A percentile compares a stretch with the other conserved stretches of the same genome.
Conservation (phyloP, 2,888 invertebrate genomes). For the Loripinus fragilis region DNA sequence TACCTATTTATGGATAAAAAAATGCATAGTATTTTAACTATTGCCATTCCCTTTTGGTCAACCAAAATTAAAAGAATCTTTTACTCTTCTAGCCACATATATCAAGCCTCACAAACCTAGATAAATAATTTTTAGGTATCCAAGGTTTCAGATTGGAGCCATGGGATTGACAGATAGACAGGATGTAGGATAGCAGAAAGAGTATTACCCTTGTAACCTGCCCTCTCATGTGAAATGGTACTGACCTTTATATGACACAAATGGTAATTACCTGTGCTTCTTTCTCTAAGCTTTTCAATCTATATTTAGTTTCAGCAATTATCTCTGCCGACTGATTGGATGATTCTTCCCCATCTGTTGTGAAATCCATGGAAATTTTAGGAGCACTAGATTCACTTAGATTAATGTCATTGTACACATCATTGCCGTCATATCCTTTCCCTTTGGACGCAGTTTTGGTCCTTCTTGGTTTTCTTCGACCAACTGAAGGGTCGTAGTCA, state of each 20-base stretch:
- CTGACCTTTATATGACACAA: background rate
- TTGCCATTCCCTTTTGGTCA: too few relatives aligned
- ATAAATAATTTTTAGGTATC: too few relatives aligned
- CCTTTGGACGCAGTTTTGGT: constrained; percentile 37
- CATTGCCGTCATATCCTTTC: constrained; percentile 55
- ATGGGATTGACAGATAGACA: too few relatives aligned
- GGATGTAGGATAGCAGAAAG: too few relatives aligned
- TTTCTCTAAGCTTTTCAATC: constrained; percentile 78
- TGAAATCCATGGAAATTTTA: constrained; percentile 65
- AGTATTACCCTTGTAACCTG: too few relatives aligned
- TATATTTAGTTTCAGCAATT: constrained; percentile 78
- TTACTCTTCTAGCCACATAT: too few relatives aligned
- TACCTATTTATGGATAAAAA: too few relatives aligned
- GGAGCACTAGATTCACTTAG: constrained; percentile 64
- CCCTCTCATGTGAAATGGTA: background rate
- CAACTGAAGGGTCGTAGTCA: constrained; percentile 48
- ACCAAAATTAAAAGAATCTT: too few relatives aligned
- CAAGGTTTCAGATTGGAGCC: too few relatives aligned
- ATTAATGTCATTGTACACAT: constrained; percentile 73
- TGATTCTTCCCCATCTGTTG: constrained; percentile 71
- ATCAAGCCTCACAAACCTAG: too few relatives aligned
- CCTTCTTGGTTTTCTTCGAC: constrained; percentile 47
- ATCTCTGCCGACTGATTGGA: constrained; percentile 77
- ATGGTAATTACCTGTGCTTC: constrained; percentile 78
- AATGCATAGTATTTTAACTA: too few relatives aligned